These are phyloP conservation scores for Daktulosphaira vitifoliae DNA, from an alignment of 1,140 invertebrate species.

Conservation along the genomic window DNA sequence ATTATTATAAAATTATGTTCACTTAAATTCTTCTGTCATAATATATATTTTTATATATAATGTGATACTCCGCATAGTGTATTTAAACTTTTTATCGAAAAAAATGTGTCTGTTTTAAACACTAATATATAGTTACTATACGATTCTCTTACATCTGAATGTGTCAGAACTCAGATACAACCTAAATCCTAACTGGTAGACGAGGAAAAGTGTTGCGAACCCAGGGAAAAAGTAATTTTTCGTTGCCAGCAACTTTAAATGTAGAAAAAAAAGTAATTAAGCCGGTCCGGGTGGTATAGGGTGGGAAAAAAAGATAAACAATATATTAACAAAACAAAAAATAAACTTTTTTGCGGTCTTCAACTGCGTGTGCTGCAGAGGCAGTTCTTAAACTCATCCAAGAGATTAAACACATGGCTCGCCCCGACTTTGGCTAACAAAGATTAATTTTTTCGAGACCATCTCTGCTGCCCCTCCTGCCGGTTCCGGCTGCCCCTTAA, in stretches of 20 bases:
- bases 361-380: neutral
- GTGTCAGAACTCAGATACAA: no score
- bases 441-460: slow-evolving; percentile 32
- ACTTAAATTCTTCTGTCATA: no score
- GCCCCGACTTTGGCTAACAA: slow-evolving; percentile 30
- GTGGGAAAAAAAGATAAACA: slow-evolving; percentile 24
- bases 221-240: slow-evolving; percentile 9
- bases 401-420: slow-evolving; percentile 28
- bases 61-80: no score
- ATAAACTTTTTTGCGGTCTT: slow-evolving; percentile 27
- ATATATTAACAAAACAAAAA: slow-evolving; percentile 18
- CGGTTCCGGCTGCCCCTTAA: slow-evolving; percentile 14
- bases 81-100: no score
- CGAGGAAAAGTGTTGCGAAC: no score
- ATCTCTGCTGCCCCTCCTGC: neutral
- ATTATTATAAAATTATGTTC: no score
- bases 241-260: slow-evolving; percentile 19
- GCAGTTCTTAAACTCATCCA: slow-evolving; percentile 29
- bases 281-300: slow-evolving; percentile 13
- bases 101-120: no score
- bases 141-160: no score
- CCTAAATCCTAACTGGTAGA: no score
- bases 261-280: slow-evolving; percentile 30
- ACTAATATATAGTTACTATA: no score
- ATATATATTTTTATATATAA: no score